Percentiles rank a stretch among this genome's conserved stretches.
These are phyloP conservation scores for Drosophila peninsularis DNA, from an alignment of 2,888 invertebrate species.

Conservation along the genomic window DNA sequence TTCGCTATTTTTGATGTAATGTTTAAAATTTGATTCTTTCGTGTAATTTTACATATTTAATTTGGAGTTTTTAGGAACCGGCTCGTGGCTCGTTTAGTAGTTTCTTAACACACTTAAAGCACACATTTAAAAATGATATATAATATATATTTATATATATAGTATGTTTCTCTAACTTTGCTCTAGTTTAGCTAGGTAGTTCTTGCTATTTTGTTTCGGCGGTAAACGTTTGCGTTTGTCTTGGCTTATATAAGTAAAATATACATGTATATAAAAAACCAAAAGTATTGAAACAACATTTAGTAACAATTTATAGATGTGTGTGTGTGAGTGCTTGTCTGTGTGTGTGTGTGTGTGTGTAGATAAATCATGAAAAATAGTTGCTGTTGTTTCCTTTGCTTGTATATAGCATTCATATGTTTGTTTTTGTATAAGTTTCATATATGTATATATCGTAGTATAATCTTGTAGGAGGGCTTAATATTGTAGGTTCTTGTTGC, in stretches of 20 bases:
- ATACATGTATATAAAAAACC: conserved; percentile 19
- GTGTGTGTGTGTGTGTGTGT: conserved; percentile 29
- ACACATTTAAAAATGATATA: conserved; percentile 47
- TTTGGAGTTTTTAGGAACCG: conserved; percentile 64
- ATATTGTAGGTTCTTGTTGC: conserved; percentile 63
- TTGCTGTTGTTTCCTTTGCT: conserved; percentile 39
- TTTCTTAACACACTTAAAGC: conserved; percentile 48
- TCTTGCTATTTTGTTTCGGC: conserved; percentile 35
- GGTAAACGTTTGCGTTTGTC: conserved; percentile 56
- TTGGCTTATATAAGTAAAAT: conserved; percentile 43
- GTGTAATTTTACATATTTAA: conserved; percentile 27
- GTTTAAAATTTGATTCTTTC: conserved; percentile 7
- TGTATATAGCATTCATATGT: conserved; percentile 57
- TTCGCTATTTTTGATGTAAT: conserved; percentile 22
- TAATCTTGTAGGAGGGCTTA: conserved; percentile 66
- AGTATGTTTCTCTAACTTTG: conserved; percentile 18
- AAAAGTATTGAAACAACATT: conserved; percentile 22
- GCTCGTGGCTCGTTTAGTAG: conserved; percentile 57
- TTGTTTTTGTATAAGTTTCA: conserved; percentile 33
- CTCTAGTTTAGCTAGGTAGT: conserved; percentile 38
- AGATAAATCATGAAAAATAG: conserved; percentile 60
- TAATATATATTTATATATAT: conserved; percentile 7
- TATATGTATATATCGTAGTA: conserved; percentile 14
- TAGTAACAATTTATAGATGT: conserved; percentile 9
- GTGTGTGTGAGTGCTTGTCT: conserved; percentile 22